phyloP scores from a whole-genome alignment of 1,140 invertebrate genomes.

The Papilio helenus region DNA sequence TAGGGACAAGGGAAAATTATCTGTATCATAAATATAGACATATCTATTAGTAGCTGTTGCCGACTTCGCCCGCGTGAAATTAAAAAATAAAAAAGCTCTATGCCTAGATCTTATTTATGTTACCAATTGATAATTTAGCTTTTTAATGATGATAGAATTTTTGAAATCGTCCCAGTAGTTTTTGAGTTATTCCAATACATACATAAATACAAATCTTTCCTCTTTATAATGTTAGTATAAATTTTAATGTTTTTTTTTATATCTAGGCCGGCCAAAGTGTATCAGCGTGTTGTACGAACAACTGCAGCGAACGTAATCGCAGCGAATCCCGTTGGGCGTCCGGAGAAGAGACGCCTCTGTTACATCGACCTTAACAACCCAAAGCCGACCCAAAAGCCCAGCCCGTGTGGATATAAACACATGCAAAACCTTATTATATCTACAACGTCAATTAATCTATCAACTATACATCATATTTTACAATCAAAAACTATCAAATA shows the following conservation, averaged over 20 bases:
- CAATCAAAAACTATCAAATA: not conserved
- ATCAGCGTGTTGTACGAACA: constrained; percentile 68
- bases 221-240: not conserved
- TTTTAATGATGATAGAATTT: no score
- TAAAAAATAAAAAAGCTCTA: no score
- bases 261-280: constrained; percentile 59
- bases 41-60: no score
- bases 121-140: no score
- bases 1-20: no score
- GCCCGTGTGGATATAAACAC: constrained; percentile 67
- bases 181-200: no score
- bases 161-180: no score
- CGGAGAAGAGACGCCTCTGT: constrained; percentile 65
- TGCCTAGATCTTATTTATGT: no score
- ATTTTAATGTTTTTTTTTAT: constrained; percentile 11
- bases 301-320: constrained; percentile 59
- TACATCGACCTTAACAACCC: constrained; percentile 68
- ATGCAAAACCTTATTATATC: not conserved
- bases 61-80: no score
- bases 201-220: no score
- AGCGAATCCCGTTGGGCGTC: constrained; percentile 53
- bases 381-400: constrained; percentile 48
- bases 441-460: constrained; percentile 15
- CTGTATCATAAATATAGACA: no score
- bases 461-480: not conserved